Base-by-base conservation (phyloP, 2,797 vertebrate genomes). In the Rhynchotus rufescens region DNA sequence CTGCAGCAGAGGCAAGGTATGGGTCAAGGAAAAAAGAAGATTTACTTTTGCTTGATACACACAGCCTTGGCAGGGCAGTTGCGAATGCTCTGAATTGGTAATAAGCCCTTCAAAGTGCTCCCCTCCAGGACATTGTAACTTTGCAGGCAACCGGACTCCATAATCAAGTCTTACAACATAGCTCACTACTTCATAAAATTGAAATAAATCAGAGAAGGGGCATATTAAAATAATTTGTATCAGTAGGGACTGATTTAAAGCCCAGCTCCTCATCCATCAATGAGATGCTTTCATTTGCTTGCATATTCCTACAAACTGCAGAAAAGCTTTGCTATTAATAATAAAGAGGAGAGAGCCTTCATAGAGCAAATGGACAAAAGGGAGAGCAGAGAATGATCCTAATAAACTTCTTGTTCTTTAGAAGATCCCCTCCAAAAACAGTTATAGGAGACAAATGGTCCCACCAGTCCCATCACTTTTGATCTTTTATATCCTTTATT, bases 161-260 rank as follows among this genome's bases (percentile, higher is more conserved):
- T 89, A 57, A 75, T 62, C 80, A 30, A 91, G 86, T 82, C 92
- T 90, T 81, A 38, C 84, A 90, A 12, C 90, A 54, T 62, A 89
- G 80, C 87, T 85, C 25, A 1, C 74, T 77, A 81, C 90, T 95
- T 93, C 94, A 92, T 95, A 88, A 95, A 92, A 93, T 75, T 12
- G 52, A 86, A 47, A 90, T 96, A 85, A 93, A 96, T 96, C 93
- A 95, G 88, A 88, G 68, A 73, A 78, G 60, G 73, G 85, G 88
- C 91, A 88, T 90, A 95, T 89, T 95, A 95, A 88, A 96, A 95
- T 95, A 94, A 96, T 95, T 94, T 95, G 91, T 89, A 95, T 94
- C 93, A 87, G 87, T 87, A 78, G 94, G 88, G 91, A 88, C 92
- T 93, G 95, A 95, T 96, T 96, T 95, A 95, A 88, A 95, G 94